Percentiles rank a stretch among this genome's conserved stretches.
Conservation (phyloP, 2,113 vertebrate genomes). For the Monarcha castaneiventris region DNA sequence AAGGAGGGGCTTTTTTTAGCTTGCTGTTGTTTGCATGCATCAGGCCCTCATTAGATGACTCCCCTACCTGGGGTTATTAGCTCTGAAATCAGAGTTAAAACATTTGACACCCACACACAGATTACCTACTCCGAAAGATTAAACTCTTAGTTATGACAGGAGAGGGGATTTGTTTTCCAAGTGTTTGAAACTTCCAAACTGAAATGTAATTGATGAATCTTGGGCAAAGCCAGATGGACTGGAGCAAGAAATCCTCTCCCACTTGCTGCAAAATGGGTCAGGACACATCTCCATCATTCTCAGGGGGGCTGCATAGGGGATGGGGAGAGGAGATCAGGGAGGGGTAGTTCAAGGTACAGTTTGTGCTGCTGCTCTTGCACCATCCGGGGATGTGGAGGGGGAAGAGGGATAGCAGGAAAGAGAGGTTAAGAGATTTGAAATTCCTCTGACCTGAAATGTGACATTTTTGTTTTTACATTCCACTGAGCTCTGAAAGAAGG, state of each 20-base stretch:
- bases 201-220: not conserved
- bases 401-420: not conserved
- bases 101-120: not conserved
- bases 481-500: not conserved
- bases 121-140: not conserved
- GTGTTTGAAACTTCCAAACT: not conserved
- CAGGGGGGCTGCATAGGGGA: not conserved
- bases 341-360: not conserved
- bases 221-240: not conserved
- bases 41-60: not conserved
- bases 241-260: not conserved
- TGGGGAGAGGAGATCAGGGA: not conserved
- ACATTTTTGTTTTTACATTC: not conserved
- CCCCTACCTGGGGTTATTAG: not conserved
- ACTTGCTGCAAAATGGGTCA: not conserved
- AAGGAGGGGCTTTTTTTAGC: not conserved
- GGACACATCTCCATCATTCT: accelerated
- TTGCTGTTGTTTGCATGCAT: not conserved
- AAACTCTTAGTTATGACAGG: not conserved
- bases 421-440: not conserved
- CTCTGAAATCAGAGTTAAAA: not conserved
- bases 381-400: not conserved
- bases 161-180: not conserved
- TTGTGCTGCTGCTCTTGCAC: not conserved
- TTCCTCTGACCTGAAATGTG: not conserved